Base-by-base conservation (phyloP, 2,888 invertebrate species). In the Carabus problematicus region DNA sequence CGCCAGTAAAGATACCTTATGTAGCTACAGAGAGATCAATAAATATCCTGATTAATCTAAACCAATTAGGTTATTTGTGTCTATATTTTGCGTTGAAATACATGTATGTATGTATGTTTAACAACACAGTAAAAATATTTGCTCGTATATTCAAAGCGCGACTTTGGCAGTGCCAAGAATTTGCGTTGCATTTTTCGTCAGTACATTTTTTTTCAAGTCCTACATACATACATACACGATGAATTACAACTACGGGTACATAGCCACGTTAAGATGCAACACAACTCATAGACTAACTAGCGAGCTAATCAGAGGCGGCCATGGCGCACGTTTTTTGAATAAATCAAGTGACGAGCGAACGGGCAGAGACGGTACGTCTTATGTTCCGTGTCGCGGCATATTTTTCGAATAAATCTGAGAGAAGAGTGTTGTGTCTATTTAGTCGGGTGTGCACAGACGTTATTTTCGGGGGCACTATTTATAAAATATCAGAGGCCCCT, bases 381-480 rank as follows among this genome's bases (percentile, higher is more conserved):
- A 39, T 19, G 29, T 14, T 14, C 41, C 49, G 39, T n/a, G n/a
- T 14, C 52, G 18, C 29, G 60, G 41, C 67, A 67, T 67, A 67
- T 60, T 67, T 67, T 67, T 67, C 59, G 40, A 41, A 67, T 67
- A 67, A 67, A 67, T 67, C 67, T 54, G 39, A 42, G 29, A 29
- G 29, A 6, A 29, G 29, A 29, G 29, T 67, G 67, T 67, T 67
- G 52, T 67, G 67, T 67, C 67, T 67, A 67, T 67, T 60, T 29
- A 58, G 58, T 29, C 64, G 39, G 40, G 43, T 64, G 45, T 40
- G 47, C 29, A n/a, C n/a, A n/a, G n/a, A n/a, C n/a, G 60, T 67
- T 67, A 67, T 67, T 67, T 67, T 60, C 54, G 60, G 60, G 19
- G 52, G 52, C 18, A 52, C 60, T 67, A 67, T 67, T 67, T 67